Evolutionary conservation across 2,888 invertebrate species (phyloP), one percentile per base, ranked within the genome.

Genomic region (Torymus texanus): DNA sequence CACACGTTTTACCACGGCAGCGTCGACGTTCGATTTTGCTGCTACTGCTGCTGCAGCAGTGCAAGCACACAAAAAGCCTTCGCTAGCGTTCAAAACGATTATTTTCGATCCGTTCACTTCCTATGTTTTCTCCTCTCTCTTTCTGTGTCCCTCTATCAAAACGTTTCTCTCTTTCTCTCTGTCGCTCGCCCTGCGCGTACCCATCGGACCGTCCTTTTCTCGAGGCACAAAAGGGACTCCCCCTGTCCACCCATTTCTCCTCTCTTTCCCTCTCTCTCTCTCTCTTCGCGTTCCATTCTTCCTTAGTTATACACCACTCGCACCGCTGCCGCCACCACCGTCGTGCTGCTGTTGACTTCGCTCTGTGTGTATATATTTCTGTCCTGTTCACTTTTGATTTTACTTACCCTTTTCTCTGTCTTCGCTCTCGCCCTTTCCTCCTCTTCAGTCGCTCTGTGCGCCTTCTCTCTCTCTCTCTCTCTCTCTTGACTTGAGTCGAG

Each of bases 301-400:
- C 65, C 59, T 65, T 16, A 16, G 51, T 66, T 66, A 59, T 61
- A 58, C 2, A 21, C 21, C 21, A 21, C 21, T 21, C 21, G 21
- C 21, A 21, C 21, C 21, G 21, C 21, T 21, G 21, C n/a, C 58
- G 29, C 59, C 51, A 59, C 41, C 51, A 18, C 59, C 51, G 59
- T 18, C 51, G 59, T 18, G 70, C 29, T 51, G 18, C 51, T 71
- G 59, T 58, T 41, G 41, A 58, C 56, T 66, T 16, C 18, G 51
- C 18, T 13, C 11, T 11, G 24, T 61, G 24, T 61, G 24, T 61
- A 24, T 61, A 61, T 61, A 63, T 73, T 18, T 72, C n/a, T 65
- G 29, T 73, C 50, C 41, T 55, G 63, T 56, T 73, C 29, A 73
- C 63, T 73, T 73, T 73, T 73, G 73, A 63, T 73, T 73, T 73